Percentiles rank a stretch among this genome's conserved stretches.
These are phyloP conservation scores for Syrphus vitripennis DNA, from an alignment of 2,888 invertebrate species.

Conservation along the genomic window DNA sequence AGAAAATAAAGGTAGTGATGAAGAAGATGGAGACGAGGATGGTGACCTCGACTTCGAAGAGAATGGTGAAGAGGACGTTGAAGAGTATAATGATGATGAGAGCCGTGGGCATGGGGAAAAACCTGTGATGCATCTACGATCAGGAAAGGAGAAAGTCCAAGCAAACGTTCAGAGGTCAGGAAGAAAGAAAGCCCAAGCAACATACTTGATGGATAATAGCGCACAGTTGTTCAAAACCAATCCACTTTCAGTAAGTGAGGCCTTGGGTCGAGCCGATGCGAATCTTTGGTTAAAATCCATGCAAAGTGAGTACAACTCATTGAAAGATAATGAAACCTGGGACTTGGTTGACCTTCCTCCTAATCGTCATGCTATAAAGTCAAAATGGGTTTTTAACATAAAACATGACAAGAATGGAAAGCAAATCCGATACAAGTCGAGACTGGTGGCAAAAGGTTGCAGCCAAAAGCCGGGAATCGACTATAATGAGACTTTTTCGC, in stretches of 20 bases:
- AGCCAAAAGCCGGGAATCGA: too few relatives aligned
- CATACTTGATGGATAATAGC: not conserved
- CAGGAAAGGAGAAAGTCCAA: too few relatives aligned
- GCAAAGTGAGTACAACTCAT: conserved; percentile 30
- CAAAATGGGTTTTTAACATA: conserved; percentile 37
- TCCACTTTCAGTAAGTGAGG: not conserved
- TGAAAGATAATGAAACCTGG: conserved; percentile 43
- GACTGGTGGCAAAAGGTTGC: too few relatives aligned
- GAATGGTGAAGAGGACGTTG: too few relatives aligned
- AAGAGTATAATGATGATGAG: too few relatives aligned
- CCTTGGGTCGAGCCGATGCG: not conserved
- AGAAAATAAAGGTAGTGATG: too few relatives aligned
- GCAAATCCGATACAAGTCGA: conserved; percentile 10
- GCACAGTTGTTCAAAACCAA: not conserved
- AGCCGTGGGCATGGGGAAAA: too few relatives aligned
- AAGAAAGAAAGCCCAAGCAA: not conserved
- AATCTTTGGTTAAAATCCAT: not conserved
- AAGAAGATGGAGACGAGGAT: too few relatives aligned
- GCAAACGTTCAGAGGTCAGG: too few relatives aligned
- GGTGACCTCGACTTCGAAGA: too few relatives aligned
- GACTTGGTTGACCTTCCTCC: conserved; percentile 6
- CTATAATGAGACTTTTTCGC: too few relatives aligned
- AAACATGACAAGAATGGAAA: conserved; percentile 35
- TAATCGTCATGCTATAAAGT: conserved; percentile 4
- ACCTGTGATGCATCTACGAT: too few relatives aligned